A percentile compares a stretch with the other conserved stretches of the same genome.
phyloP scores from a whole-genome alignment of 2,797 vertebrate genomes.

The Anolis apletophallus region DNA sequence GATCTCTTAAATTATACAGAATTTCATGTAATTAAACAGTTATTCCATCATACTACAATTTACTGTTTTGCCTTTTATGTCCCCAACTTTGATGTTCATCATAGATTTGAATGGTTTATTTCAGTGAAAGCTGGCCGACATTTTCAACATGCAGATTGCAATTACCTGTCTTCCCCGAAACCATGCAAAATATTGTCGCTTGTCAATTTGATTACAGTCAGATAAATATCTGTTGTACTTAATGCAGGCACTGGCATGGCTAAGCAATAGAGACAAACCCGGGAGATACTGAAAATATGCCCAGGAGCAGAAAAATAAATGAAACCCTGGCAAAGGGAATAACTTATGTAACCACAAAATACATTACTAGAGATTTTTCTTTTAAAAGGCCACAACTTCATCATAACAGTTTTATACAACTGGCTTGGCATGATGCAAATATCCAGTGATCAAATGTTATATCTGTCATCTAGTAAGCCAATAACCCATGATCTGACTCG shows the following conservation, averaged over 20 bases:
- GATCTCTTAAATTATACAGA: constrained; percentile 81
- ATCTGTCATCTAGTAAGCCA: no score
- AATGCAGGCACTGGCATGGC: constrained; percentile 1
- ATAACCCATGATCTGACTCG: no score
- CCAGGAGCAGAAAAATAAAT: not conserved
- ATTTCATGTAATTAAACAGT: constrained; percentile 83
- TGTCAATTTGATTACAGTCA: constrained; percentile 40
- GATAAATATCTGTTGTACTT: not conserved
- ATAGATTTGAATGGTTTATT: constrained; percentile 76
- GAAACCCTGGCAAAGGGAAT: not conserved
- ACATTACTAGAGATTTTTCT: no score
- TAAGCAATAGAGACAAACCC: not conserved
- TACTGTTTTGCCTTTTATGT: constrained; percentile 76
- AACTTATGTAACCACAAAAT: not conserved
- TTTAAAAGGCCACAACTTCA: no score
- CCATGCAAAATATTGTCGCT: constrained; percentile 55
- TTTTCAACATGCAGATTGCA: constrained; percentile 75
- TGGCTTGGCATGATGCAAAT: no score
- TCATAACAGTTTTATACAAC: no score
- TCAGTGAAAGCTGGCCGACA: constrained; percentile 78
- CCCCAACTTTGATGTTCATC: constrained; percentile 79
- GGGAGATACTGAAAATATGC: not conserved
- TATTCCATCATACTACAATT: constrained; percentile 83
- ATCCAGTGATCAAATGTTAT: no score
- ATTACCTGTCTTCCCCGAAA: constrained; percentile 71